phyloP scores from a whole-genome alignment of 2,797 vertebrate species.

The Gambelia wislizenii region DNA sequence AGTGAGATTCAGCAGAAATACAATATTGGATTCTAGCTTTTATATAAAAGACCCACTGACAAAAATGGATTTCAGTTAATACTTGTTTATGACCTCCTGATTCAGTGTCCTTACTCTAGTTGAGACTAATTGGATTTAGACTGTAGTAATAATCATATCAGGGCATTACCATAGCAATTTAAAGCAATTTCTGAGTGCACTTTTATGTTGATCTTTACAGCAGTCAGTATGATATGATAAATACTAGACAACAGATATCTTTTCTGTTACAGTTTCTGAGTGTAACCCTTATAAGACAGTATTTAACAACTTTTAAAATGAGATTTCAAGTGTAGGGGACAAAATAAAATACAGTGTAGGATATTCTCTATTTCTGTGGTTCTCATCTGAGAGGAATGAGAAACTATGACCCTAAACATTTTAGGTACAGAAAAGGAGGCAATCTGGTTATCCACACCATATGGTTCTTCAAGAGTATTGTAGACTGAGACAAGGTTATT shows the following conservation, averaged over 20 bases:
- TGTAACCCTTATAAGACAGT: not conserved
- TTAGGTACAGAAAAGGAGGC: not conserved
- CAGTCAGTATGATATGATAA: not conserved
- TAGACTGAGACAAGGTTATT: slow-evolving; percentile 14
- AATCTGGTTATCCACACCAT: not conserved
- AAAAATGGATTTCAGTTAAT: too few relatives aligned
- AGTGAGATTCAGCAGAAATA: too few relatives aligned
- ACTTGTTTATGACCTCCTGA: too few relatives aligned
- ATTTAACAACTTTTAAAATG: not conserved
- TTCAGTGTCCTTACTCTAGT: too few relatives aligned
- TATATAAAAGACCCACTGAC: too few relatives aligned
- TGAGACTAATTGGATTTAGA: too few relatives aligned
- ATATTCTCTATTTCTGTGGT: not conserved
- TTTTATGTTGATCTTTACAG: not conserved
- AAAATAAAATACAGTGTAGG: not conserved
- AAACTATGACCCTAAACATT: slow-evolving; percentile 35
- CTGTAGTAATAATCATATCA: not conserved
- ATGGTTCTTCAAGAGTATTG: slow-evolving; percentile 21
- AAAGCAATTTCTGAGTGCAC: not conserved
- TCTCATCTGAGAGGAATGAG: not conserved
- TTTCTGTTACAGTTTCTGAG: not conserved
- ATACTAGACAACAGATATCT: not conserved
- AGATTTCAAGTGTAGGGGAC: not conserved
- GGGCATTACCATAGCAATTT: not conserved
- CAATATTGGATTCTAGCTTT: too few relatives aligned